Base-by-base conservation (phyloP, 2,797 vertebrate genomes). In the Pangasius djambal region DNA sequence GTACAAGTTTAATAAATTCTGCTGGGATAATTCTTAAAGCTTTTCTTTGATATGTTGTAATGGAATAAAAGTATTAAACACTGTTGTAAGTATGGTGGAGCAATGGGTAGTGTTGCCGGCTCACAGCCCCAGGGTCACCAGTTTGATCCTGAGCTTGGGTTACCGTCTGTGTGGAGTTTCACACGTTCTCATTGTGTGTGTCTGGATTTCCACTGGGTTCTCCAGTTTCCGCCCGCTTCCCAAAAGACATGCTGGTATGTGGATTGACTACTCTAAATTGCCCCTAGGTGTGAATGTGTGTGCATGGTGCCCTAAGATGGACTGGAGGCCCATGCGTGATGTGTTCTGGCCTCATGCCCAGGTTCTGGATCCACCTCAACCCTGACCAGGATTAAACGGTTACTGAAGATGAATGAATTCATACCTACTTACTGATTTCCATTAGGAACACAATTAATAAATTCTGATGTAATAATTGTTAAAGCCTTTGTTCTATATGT, bases 131-230 rank as follows among this genome's bases (percentile, higher is more conserved):
- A 34, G 83, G 44, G 83, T 84, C 44, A 84, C 63, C 25, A 31
- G 63, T 84, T 67, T n/a, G 1, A 69, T 84, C 28, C 28, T 67
- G n/a, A 84, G 63, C 61, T 84, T 63, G 9, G 63, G 63, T 84
- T 84, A 67, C 61, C 69, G 16, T 12, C 61, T 69, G 61, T 84
- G 44, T 48, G 9, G 4, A 50, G 82, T 84, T 84, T 84, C 25
- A 67, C 82, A 84, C 28, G 31, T 84, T 31, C 40, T 84, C 61
- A 65, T n/a, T 22, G 18, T 65, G 81, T 63, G 59, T 48, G 37
- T 4, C 37, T 44, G 2, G 22, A 15, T 65, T 67, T 57, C 3
- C 16, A n/a, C 40, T 20, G 15, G 0, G 28, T 69, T 52, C 15
- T 84, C 44, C 28, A 31, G 82, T 84, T 48, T 84, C 28, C 44